Percentiles rank a stretch among this genome's conserved stretches.
phyloP scores from a whole-genome alignment of 1,140 invertebrate genomes.

The Trichonephila inaurata region DNA sequence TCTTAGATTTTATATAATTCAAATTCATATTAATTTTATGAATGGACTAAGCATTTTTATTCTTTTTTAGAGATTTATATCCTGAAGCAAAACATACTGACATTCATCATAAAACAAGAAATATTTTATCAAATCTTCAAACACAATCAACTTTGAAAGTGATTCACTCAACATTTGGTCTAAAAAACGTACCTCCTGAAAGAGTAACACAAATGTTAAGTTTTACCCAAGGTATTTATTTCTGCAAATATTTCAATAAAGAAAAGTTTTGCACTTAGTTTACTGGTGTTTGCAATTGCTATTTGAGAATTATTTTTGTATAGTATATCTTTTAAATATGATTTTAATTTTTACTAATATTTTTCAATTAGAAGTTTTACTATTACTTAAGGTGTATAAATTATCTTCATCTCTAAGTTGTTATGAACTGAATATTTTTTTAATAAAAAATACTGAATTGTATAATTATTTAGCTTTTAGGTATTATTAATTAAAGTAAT shows the following conservation, averaged over 20 bases:
- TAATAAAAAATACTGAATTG: too few relatives aligned
- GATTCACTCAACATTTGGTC: conserved; percentile 59
- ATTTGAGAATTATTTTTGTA: too few relatives aligned
- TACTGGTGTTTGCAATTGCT: too few relatives aligned
- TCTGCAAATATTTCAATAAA: neutral
- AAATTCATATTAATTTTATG: neutral
- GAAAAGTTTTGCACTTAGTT: too few relatives aligned
- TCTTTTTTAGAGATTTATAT: conserved; percentile 38
- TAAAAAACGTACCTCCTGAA: conserved; percentile 55
- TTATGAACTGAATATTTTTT: too few relatives aligned
- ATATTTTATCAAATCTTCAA: conserved; percentile 52
- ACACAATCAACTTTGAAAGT: conserved; percentile 58
- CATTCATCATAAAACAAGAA: conserved; percentile 51
- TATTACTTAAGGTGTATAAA: too few relatives aligned
- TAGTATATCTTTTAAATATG: too few relatives aligned
- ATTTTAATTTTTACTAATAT: too few relatives aligned
- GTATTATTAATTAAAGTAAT: too few relatives aligned
- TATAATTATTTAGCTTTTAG: too few relatives aligned
- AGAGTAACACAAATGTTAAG: conserved; percentile 45
- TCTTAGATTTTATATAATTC: neutral
- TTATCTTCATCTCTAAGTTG: too few relatives aligned
- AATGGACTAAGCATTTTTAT: neutral
- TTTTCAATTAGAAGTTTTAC: too few relatives aligned
- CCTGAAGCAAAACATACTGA: conserved; percentile 23
- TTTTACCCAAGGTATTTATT: conserved; percentile 8